Conservation (phyloP, 2,113 vertebrate genomes). For the Rallus limicola region DNA sequence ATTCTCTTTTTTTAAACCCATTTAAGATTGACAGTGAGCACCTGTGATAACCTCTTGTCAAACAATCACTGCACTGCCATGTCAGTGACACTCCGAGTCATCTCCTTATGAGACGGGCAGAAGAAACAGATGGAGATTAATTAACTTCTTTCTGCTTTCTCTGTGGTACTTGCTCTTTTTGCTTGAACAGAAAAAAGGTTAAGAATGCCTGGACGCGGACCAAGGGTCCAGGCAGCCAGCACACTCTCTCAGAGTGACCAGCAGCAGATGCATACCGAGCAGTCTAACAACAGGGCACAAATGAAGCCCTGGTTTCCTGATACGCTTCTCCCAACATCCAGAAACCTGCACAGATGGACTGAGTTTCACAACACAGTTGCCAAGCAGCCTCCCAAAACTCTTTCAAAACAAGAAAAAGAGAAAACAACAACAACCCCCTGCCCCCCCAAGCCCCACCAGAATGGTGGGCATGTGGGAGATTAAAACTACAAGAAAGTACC, state of each 20-base stretch:
- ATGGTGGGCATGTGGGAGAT: neutral
- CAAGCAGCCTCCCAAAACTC: neutral
- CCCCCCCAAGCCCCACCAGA: neutral
- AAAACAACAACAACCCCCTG: neutral
- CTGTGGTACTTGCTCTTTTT: neutral
- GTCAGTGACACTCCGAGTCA: neutral
- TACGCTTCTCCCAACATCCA: neutral
- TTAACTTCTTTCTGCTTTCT: neutral
- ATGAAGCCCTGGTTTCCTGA: neutral
- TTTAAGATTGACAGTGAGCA: neutral
- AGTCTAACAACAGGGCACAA: neutral
- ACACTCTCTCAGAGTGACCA: neutral
- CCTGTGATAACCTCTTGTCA: neutral
- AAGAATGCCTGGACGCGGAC: neutral
- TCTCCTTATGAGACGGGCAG: neutral
- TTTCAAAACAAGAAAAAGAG: neutral
- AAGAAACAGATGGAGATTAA: neutral
- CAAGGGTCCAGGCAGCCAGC: neutral
- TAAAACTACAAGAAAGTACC: neutral
- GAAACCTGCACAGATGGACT: neutral
- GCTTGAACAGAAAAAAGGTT: neutral
- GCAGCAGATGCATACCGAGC: neutral
- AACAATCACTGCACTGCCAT: neutral
- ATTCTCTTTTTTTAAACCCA: neutral
- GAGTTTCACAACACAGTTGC: neutral